Conservation (phyloP, 2,797 vertebrate genomes). For the Argentina silus region DNA sequence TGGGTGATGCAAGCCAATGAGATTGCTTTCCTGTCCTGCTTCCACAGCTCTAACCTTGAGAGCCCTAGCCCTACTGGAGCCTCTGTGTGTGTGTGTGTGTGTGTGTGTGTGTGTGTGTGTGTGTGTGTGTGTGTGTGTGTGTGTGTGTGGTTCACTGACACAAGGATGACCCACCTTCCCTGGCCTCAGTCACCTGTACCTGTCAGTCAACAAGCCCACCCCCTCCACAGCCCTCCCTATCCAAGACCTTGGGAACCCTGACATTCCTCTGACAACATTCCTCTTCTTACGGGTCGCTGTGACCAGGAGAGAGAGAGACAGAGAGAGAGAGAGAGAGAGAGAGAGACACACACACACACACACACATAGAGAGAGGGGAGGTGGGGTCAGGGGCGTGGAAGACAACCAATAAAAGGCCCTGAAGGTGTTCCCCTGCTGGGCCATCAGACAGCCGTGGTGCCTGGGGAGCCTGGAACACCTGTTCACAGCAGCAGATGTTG, state of each 20-base stretch:
- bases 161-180: slow-evolving; percentile 59
- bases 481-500: slow-evolving; percentile 62
- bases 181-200: slow-evolving; percentile 66
- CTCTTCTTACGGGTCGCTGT: slow-evolving; percentile 58
- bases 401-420: slow-evolving; percentile 25
- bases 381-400: not conserved
- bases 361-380: not conserved
- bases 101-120: slow-evolving; percentile 1
- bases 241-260: slow-evolving; percentile 52
- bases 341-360: not conserved
- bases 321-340: not conserved
- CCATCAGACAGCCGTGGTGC: slow-evolving; percentile 34
- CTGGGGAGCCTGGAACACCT: slow-evolving; percentile 63
- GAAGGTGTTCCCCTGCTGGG: slow-evolving; percentile 43
- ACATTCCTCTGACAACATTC: slow-evolving; percentile 58
- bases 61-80: not conserved
- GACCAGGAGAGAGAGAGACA: slow-evolving; percentile 33
- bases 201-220: slow-evolving; percentile 67
- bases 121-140: slow-evolving; percentile 22
- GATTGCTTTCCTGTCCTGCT: not conserved
- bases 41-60: not conserved
- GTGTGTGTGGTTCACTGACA: slow-evolving; percentile 51
- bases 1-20: no score
- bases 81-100: not conserved
- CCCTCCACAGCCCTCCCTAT: slow-evolving; percentile 26